Evolutionary conservation across 2,888 invertebrate genomes (phyloP), one percentile per base, ranked within the genome.

Genomic region (Sarcophaga rosellei): DNA sequence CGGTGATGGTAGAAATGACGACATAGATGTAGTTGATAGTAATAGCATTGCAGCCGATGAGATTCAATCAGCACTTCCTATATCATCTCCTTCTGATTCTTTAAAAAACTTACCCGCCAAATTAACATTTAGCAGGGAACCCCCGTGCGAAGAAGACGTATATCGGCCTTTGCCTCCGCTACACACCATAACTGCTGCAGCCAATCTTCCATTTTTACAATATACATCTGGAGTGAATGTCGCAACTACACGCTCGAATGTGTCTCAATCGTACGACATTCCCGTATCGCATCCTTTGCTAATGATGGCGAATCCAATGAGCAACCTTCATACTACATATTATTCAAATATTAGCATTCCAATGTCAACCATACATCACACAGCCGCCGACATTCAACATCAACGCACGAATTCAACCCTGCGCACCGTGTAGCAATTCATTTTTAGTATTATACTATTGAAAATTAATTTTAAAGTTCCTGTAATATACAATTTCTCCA

Each of bases 201-300:
- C 91, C n/a, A 91, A 91, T 61, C 85, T 92, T 72, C 93, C 93
- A 21, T 92, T 93, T 82, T 89, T 93, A 53, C 93, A 92, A 69
- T 93, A 89, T 69, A 89, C 90, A 12, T 88, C 90, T 44, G 90
- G 89, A 3, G 89, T 89, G 4, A 90, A 89, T 66, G 88, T 88
- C 8, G 66, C 61, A 1, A 75, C 68, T 65, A 21, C 70, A 1
- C 80, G 70, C 35, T 88, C 53, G 21, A 90, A 83, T 75, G 89
- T 88, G 57, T 89, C 80, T 23, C 88, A 90, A 63, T 88, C 89
- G 15, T 93, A 92, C 82, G 93, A 93, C 47, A 88, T 93, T 53
- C 91, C 92, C 35, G 90, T 93, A 87, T 68, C 86, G 1, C 93
- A 93, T 90, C 93, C 93, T n/a, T 87, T 93, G 21, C 89, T 93